A percentile compares a stretch with the other conserved stretches of the same genome.
Conservation (phyloP, 2,888 invertebrate genomes). For the Synanthedon myopaeformis region DNA sequence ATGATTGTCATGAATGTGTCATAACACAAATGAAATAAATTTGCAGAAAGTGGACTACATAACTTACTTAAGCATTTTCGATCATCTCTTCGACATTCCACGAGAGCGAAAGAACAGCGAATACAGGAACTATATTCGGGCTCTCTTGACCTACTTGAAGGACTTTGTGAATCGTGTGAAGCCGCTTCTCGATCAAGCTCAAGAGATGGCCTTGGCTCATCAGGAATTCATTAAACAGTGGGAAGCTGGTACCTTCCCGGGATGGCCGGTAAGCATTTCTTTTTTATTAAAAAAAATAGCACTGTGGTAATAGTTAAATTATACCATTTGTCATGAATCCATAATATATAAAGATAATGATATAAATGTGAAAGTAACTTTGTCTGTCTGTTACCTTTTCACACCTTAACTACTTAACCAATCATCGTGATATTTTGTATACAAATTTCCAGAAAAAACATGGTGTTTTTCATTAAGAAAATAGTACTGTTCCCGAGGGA, state of each 20-base stretch:
- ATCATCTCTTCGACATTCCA: constrained; percentile 95
- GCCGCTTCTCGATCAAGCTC: constrained; percentile 85
- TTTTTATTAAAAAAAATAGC: not conserved
- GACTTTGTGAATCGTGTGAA: constrained; percentile 86
- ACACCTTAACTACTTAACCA: no score
- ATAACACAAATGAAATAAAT: not conserved
- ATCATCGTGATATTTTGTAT: no score
- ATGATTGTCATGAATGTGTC: not conserved
- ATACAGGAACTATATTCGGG: constrained; percentile 86
- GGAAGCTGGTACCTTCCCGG: constrained; percentile 90
- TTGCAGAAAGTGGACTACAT: constrained; percentile 93
- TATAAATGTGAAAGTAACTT: no score
- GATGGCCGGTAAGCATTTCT: constrained; percentile 80
- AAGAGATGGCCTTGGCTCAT: constrained; percentile 81
- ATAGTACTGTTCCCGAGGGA: no score
- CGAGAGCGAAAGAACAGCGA: constrained; percentile 91
- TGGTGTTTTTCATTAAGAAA: no score
- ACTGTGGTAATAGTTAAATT: constrained; percentile 1
- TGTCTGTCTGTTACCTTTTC: no score
- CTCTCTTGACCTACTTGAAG: constrained; percentile 86
- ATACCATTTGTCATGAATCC: constrained; percentile 3
- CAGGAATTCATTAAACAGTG: constrained; percentile 88
- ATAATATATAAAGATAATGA: not conserved
- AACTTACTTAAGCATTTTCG: constrained; percentile 91
- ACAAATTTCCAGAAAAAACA: no score